Base-by-base conservation (phyloP, 2,797 vertebrate genomes). In the Arrhamphus sclerolepis region DNA sequence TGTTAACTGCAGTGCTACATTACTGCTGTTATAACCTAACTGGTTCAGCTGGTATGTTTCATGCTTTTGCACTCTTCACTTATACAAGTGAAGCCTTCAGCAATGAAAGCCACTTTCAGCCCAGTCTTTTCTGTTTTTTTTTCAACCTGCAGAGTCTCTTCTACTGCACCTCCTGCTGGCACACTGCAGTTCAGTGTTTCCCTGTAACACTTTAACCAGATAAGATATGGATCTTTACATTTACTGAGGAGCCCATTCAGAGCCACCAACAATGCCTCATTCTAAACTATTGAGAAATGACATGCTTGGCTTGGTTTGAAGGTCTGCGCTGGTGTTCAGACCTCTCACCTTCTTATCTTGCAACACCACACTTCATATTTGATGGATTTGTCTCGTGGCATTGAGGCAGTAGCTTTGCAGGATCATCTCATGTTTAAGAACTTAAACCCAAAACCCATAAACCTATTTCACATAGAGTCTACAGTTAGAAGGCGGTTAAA, bases 151-250 rank as follows among this genome's bases (percentile, higher is more conserved):
- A 59, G 14, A 18, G 14, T 18, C n/a, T 1, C 19, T 46, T 42
- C 70, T 28, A 11, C 54, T 60, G 62, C 75, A 54, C 73, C 78
- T 75, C 83, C 78, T 80, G 70, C 75, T 78, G 79, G 63, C 46
- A 56, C n/a, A 1, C 31, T 31, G 10, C 42, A 50, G 21, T 43
- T 28, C 19, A 4, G 29, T 22, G 50, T 70, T 67, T 46, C 46
- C 58, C 38, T 54, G 42, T 9, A 26, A 29, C 41, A n/a, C 49
- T 59, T 65, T 46, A 20, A 61, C 70, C 72, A 69, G 81, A 77
- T 77, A 46, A 29, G 38, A 42, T 52, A 24, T 7, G 75, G 77
- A 74, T 75, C 52, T 75, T 26, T 31, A 40, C 65, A 58, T 72
- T 67, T 77, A 67, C 66, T 47, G 48, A 7, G 39, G 14, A 38